Conservation (phyloP, 2,113 vertebrate species). For the Odontophorus gujanensis region DNA sequence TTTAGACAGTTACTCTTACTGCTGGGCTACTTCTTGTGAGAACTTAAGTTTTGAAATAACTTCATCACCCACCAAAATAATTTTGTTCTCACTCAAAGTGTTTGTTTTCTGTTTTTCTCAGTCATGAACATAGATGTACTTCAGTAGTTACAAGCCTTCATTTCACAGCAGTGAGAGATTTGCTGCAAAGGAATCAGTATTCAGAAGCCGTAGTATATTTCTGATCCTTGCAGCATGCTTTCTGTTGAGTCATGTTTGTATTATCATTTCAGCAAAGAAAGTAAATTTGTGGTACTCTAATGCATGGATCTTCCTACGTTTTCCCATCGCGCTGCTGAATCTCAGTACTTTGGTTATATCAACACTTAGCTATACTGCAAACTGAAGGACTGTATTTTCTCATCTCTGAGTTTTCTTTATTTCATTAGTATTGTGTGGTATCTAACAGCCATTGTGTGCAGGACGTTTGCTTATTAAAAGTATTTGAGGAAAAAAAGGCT, state of each 20-base stretch:
- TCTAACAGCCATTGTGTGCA: neutral
- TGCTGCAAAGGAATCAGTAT: neutral
- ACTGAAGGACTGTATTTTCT: neutral
- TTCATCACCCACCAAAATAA: neutral
- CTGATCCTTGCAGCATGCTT: neutral
- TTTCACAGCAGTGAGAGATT: neutral
- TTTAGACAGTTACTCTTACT: neutral
- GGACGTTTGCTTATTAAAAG: neutral
- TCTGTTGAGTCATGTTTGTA: neutral
- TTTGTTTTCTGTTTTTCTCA: neutral
- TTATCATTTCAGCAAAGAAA: neutral
- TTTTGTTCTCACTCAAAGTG: neutral
- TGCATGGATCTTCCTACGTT: fast-evolving
- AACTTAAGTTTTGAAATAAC: neutral
- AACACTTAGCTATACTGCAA: neutral
- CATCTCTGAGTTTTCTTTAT: neutral
- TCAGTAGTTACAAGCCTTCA: neutral
- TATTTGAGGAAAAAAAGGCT: neutral
- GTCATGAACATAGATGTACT: neutral
- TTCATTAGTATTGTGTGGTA: neutral
- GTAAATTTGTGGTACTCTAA: neutral
- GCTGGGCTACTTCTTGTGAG: neutral
- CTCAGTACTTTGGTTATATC: neutral
- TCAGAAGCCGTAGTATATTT: neutral
- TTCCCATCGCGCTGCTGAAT: neutral